Conservation (phyloP, 2,888 invertebrate genomes). For the Patella depressa region DNA sequence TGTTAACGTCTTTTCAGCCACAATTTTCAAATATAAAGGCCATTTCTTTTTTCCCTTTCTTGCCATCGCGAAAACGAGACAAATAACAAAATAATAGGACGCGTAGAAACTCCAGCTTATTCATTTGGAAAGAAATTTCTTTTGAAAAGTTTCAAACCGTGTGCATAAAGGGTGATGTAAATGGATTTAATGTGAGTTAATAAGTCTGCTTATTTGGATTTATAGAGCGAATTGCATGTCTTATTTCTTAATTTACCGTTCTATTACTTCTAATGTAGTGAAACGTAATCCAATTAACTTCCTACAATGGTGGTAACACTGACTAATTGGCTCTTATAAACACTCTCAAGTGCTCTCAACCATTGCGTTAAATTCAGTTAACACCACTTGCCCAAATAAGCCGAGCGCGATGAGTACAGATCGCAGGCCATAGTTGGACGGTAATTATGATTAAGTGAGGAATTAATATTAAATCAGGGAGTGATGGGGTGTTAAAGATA, state of each 20-base stretch:
- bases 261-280: conserved; percentile 11
- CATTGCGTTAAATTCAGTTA: conserved; percentile 2
- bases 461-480: conserved; percentile 2
- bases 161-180: neutral
- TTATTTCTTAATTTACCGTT: neutral
- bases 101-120: no score
- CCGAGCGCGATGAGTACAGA: neutral
- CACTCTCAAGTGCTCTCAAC: neutral
- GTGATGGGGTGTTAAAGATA: conserved; percentile 7
- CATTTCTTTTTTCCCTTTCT: no score
- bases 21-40: no score
- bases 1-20: no score
- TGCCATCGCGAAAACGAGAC: no score
- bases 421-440: neutral
- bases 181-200: neutral
- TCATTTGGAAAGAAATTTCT: neutral
- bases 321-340: conserved; percentile 5
- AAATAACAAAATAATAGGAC: no score
- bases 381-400: neutral
- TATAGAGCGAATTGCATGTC: neutral
- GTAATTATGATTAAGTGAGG: conserved; percentile 7
- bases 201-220: neutral
- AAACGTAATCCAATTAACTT: neutral
- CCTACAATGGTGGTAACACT: neutral
- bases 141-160: neutral